Conservation (phyloP, 2,797 vertebrate genomes). For the Pagetopsis macropterus region DNA sequence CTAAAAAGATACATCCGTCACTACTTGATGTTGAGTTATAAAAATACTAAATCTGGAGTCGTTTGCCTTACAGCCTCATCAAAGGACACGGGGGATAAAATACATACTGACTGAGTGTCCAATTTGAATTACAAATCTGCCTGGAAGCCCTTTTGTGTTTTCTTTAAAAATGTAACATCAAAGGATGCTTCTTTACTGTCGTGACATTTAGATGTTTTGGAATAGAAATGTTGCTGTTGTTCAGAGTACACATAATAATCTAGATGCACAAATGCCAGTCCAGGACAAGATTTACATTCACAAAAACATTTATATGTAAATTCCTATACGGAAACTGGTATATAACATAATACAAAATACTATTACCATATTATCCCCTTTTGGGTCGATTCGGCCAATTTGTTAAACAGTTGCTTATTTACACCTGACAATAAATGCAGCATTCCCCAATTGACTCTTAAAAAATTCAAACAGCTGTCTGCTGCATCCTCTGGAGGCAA, state of each 20-base stretch:
- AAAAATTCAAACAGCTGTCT: no score
- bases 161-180: slow-evolving; percentile 63
- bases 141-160: slow-evolving; percentile 52
- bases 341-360: neutral
- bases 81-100: slow-evolving; percentile 53
- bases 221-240: slow-evolving; percentile 4
- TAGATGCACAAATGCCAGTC: slow-evolving; percentile 1
- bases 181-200: slow-evolving; percentile 29
- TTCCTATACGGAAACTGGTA: neutral
- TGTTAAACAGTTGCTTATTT: neutral
- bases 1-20: slow-evolving; percentile 22
- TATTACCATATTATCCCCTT: neutral
- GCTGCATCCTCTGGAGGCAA: no score
- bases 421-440: neutral
- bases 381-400: neutral
- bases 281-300: neutral
- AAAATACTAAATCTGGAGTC: slow-evolving; percentile 51
- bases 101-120: slow-evolving; percentile 56
- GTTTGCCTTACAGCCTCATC: slow-evolving; percentile 58
- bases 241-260: slow-evolving; percentile 6
- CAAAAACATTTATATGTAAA: neutral
- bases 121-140: slow-evolving; percentile 74
- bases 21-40: slow-evolving; percentile 45
- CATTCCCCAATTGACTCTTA: neutral
- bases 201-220: slow-evolving; percentile 31